Conservation (phyloP, 2,797 vertebrate genomes). For the Rhabdophis nuchalis region DNA sequence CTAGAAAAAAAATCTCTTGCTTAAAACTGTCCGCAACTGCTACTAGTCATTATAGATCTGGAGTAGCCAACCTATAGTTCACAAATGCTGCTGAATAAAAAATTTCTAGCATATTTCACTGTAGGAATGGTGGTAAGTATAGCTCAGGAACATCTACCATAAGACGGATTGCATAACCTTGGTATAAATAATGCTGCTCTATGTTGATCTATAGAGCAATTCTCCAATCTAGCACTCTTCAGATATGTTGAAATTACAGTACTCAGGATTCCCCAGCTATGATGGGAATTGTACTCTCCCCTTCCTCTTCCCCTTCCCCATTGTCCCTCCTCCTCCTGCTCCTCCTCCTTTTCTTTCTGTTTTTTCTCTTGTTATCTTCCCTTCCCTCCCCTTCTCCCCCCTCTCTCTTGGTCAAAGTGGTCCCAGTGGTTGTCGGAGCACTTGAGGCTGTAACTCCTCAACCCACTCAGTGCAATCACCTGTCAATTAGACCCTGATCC, state of each 20-base stretch:
- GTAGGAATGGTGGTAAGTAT: background rate
- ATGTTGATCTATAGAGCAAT: background rate
- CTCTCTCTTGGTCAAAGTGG: background rate
- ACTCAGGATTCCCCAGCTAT: background rate
- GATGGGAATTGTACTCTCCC: background rate
- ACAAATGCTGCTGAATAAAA: background rate
- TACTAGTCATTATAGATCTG: background rate
- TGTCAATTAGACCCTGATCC: background rate
- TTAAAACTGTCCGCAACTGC: background rate
- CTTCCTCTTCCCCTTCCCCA: background rate
- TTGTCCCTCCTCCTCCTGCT: background rate
- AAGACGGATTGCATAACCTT: background rate
- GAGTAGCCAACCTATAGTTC: background rate
- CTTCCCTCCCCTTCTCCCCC: no score
- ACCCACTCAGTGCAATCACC: background rate
- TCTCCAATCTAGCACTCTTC: background rate
- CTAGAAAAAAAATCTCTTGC: background rate
- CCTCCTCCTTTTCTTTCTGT: background rate
- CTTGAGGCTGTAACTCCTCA: no score
- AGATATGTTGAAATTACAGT: background rate
- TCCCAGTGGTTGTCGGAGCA: background rate
- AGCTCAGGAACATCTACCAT: background rate
- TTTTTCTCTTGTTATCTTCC: no score
- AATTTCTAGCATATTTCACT: background rate
- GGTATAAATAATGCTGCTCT: background rate